Conservation (phyloP, 1,140 invertebrate species). For the Hypothenemus hampei region DNA sequence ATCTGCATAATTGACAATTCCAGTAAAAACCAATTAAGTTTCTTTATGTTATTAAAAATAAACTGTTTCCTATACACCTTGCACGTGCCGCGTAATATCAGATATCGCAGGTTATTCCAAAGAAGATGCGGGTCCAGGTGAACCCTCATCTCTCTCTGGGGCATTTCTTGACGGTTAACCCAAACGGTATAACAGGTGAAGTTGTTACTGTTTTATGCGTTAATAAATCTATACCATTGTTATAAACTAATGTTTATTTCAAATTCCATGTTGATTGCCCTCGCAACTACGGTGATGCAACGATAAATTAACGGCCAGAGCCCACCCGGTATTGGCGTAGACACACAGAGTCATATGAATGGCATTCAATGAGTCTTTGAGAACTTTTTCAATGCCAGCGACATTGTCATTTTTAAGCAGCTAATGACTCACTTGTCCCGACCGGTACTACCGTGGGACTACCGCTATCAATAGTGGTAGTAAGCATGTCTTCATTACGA, state of each 20-base stretch:
- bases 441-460: conserved; percentile 14
- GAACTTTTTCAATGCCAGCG: conserved; percentile 12
- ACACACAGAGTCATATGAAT: conserved; percentile 2
- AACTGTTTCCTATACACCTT: no score
- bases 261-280: not conserved
- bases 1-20: no score
- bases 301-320: not conserved
- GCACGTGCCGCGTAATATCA: no score
- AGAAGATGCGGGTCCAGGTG: conserved; percentile 26
- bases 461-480: conserved; percentile 4
- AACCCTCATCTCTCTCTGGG: conserved; percentile 29
- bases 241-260: no score
- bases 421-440: conserved; percentile 18
- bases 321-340: not conserved
- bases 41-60: no score
- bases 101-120: no score
- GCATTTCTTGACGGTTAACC: not conserved
- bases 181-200: conserved; percentile 15
- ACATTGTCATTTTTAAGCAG: conserved; percentile 13
- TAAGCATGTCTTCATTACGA: conserved; percentile 13
- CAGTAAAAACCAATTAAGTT: no score
- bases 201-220: not conserved
- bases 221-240: not conserved
- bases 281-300: not conserved
- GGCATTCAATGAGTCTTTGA: conserved; percentile 8